Evolutionary conservation across 2,797 vertebrate genomes (phyloP), one percentile per base, ranked within the genome.

Genomic region (Characodon lateralis): DNA sequence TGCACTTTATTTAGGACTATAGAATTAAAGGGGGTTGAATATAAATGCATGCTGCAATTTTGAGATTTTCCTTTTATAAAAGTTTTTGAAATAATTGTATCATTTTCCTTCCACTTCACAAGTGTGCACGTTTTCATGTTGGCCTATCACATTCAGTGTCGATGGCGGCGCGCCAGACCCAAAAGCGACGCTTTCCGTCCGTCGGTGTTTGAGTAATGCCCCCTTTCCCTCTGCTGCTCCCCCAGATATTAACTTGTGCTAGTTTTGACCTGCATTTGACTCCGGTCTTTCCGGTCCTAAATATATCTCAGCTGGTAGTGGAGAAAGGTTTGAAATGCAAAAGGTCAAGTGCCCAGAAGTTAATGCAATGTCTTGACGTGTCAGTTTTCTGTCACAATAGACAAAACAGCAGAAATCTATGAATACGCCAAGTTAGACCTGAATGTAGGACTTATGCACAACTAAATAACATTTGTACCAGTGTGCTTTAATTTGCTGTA

Each of bases 161-260:
- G 63, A 69, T 74, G 50, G 43, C 59, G 76, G 55, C 51, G 58
- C 5, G 10, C 73, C 51, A 1, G 6, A 65, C 72, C 81, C 56
- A 79, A 46, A 51, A 43, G 35, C 59, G 50, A 74, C 58, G 20
- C 26, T 68, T 76, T 76, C 48, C 48, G 53, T 69, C 51, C 14
- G n/a, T 48, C 56, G 12, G 48, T 56, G 16, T 76, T 69, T 76
- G 26, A 65, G n/a, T n/a, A 7, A 55, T 55, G 48, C 74, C 20
- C 46, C 8, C 69, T 63, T 9, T 51, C 46, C 16, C 73, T 55
- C 43, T 65, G 58, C 35, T 24, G 28, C 72, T 74, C 72, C 58
- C 58, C 26, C 72, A 59, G 41, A 24, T 58, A 58, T 58, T 35
- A 58, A 43, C 53, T n/a, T n/a, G 50, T 1, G 12, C 63, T 55